Evolutionary conservation across 1,140 invertebrate genomes (phyloP), one percentile per base, ranked within the genome.

Genomic region (Megathymus violae): DNA sequence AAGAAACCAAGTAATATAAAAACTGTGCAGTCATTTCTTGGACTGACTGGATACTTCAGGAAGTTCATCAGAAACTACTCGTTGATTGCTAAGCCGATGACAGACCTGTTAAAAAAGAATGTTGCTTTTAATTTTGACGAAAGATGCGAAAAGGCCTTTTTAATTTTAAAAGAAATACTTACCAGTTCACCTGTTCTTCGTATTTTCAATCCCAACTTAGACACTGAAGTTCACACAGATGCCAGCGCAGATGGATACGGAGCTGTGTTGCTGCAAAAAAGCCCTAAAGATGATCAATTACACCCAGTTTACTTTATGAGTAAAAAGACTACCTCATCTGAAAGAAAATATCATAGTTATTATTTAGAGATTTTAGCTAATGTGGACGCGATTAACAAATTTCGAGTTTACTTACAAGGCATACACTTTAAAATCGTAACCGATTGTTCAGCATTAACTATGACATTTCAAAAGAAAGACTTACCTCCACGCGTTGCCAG

Each of bases 371-470:
- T n/a, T n/a, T 67, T 93, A 22, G 91, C 92, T 0, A 86, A 93
- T 7, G 76, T 93, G 4, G 80, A 80, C 72, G 90, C 89, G 0
- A 68, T 93, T 2, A 79, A 91, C 48, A 88, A 92, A 50, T 93
- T 93, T 65, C 43, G 85, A 61, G 64, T 82, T n/a, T 94, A 92
- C 74, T 66, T 94, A 19, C 67, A 89, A 11, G 88, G 88, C 1
- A n/a, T n/a, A n/a, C n/a, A n/a, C n/a, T n/a, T n/a, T n/a, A n/a
- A n/a, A n/a, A n/a, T n/a, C n/a, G n/a, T n/a, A n/a, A n/a, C n/a
- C n/a, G n/a, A n/a, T n/a, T n/a, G n/a, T n/a, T n/a, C n/a, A n/a
- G n/a, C n/a, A n/a, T n/a, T n/a, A n/a, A n/a, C n/a, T n/a, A n/a
- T n/a, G n/a, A n/a, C n/a, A n/a, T n/a, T n/a, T n/a, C n/a, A n/a